phyloP scores from a whole-genome alignment of 2,888 invertebrate species.

The Cheilosia vernalis region DNA sequence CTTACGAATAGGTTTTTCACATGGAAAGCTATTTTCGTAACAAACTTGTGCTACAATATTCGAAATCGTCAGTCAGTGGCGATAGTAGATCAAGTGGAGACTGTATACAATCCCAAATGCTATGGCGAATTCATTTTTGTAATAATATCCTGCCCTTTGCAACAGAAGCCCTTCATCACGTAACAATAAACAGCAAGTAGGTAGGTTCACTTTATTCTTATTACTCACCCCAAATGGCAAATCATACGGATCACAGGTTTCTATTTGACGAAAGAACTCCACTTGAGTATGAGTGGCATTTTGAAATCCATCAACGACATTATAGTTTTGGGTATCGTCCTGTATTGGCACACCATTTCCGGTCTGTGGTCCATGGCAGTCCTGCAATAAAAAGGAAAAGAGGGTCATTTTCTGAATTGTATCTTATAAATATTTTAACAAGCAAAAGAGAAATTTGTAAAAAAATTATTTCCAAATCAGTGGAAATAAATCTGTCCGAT shows the following conservation, averaged over 20 bases:
- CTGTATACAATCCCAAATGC: no score
- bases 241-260: constrained; percentile 92
- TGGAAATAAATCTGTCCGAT: no score
- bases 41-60: no score
- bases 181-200: constrained; percentile 1
- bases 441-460: no score
- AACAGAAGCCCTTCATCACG: not conserved
- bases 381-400: constrained; percentile 85
- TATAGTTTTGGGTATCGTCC: constrained; percentile 93
- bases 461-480: no score
- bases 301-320: constrained; percentile 90
- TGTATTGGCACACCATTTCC: constrained; percentile 88
- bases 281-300: constrained; percentile 93
- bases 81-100: no score
- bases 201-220: not conserved
- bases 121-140: not conserved
- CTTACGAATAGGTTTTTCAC: no score
- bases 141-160: not conserved
- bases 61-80: no score
- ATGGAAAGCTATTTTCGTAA: no score
- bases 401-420: not conserved
- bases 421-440: not conserved
- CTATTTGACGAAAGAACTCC: constrained; percentile 90
- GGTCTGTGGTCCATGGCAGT: constrained; percentile 88
- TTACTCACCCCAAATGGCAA: constrained; percentile 87